phyloP scores from a whole-genome alignment of 2,888 invertebrate species.

The Marronus borbonicus region DNA sequence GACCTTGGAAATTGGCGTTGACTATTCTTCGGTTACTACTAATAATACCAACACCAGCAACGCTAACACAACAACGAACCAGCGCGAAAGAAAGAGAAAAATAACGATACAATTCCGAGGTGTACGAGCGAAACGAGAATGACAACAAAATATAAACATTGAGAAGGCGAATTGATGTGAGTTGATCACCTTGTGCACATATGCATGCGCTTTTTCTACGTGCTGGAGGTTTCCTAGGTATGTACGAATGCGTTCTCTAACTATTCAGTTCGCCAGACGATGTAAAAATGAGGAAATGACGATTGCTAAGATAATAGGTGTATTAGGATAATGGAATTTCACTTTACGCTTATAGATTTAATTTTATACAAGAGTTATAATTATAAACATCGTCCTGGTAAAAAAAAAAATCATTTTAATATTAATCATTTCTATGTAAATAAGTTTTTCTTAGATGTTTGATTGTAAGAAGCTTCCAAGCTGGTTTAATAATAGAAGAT shows the following conservation, averaged over 20 bases:
- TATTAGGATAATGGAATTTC: neutral
- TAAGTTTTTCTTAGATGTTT: too few species aligned
- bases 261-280: constrained; percentile 21
- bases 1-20: constrained; percentile 48
- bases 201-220: neutral
- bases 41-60: constrained; percentile 30
- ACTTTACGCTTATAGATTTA: too few species aligned
- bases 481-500: too few species aligned
- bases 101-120: constrained; percentile 5
- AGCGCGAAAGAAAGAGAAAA: constrained; percentile 26
- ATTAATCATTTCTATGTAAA: too few species aligned
- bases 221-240: constrained; percentile 16
- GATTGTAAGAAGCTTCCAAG: too few species aligned
- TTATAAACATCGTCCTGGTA: too few species aligned
- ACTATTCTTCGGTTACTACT: neutral
- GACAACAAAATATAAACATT: constrained; percentile 45
- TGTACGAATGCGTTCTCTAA: constrained; percentile 26
- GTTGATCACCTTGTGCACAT: constrained; percentile 51
- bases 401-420: too few species aligned
- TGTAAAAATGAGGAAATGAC: constrained; percentile 26
- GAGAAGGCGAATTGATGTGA: constrained; percentile 45
- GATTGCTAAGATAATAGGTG: neutral
- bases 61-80: neutral
- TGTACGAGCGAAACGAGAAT: constrained; percentile 23
- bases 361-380: too few species aligned